Evolutionary conservation across 2,113 vertebrate genomes (phyloP), one percentile per base, ranked within the genome.

Genomic region (Phylloscopus trochiloides): DNA sequence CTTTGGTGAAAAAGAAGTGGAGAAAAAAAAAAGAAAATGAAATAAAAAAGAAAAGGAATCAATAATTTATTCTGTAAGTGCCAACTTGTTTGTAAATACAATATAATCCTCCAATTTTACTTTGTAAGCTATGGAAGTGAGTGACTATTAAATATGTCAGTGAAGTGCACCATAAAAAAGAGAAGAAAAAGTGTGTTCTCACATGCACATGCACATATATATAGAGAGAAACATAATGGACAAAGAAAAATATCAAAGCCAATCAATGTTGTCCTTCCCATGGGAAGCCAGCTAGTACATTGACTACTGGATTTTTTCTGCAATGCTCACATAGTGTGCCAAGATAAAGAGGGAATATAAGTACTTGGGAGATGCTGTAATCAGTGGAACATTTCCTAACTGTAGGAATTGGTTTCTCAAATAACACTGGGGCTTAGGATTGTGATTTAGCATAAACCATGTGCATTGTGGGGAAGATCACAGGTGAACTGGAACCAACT

Each of bases 31-130:
- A 70, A 36, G 47, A 82, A 87, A 87, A 77, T 34, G 8, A 88
- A 96, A 87, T 54, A 2, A 90, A 63, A 66, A 38, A 88, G 70
- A 66, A 76, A 86, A 96, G 54, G 82, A 91, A 96, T 97, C 95
- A 96, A 90, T 98, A 98, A 98, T 98, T 98, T 98, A 98, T 98
- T 99, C 98, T 99, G 98, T 98, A 99, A 99, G 99, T 99, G 99
- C 99, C 99, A 99, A 99, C 98, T 98, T 98, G 97, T 98, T 97
- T 99, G 98, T 99, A 98, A 98, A 98, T 98, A 98, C 86, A 96
- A 95, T 97, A 70, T 97, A 97, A 96, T 96, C 78, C 91, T 97
- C 94, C 92, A 91, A 10, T 94, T 97, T 93, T 97, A 96, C 96
- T 97, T 98, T 97, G 82, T 98, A 98, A 97, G 94, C 88, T 96